Conservation (phyloP, 1,140 invertebrate species). For the Trichogramma pretiosum region DNA sequence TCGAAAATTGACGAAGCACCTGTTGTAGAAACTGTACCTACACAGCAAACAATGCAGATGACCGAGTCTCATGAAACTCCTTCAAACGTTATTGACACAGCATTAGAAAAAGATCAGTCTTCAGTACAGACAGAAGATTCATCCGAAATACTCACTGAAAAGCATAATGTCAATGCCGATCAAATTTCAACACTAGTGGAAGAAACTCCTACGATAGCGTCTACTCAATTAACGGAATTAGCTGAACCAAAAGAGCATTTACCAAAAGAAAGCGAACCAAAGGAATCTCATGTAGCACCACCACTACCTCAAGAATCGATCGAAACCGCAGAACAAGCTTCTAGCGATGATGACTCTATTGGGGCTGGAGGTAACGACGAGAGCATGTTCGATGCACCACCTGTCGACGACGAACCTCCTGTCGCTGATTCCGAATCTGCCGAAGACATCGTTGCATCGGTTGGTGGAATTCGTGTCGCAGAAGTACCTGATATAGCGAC, state of each 20-base stretch:
- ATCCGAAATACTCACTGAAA: too few relatives aligned
- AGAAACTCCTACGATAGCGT: too few relatives aligned
- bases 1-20: too few relatives aligned
- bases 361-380: slow-evolving; percentile 31
- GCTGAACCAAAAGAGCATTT: background rate
- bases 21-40: too few relatives aligned
- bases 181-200: background rate
- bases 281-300: background rate
- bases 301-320: background rate
- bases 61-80: too few relatives aligned
- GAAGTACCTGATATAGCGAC: slow-evolving; percentile 26
- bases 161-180: background rate
- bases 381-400: slow-evolving; percentile 24
- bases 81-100: too few relatives aligned
- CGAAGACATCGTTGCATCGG: slow-evolving; percentile 16
- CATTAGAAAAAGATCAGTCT: too few relatives aligned
- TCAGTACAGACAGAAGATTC: too few relatives aligned
- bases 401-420: slow-evolving; percentile 31
- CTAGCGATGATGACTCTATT: slow-evolving; percentile 23
- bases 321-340: slow-evolving; percentile 15
- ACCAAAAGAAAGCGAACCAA: background rate
- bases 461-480: slow-evolving; percentile 34
- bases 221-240: too few relatives aligned
- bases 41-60: too few relatives aligned
- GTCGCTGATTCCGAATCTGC: slow-evolving; percentile 21